Conservation (phyloP, 2,113 vertebrate species). For the Odontesthes bonariensis region DNA sequence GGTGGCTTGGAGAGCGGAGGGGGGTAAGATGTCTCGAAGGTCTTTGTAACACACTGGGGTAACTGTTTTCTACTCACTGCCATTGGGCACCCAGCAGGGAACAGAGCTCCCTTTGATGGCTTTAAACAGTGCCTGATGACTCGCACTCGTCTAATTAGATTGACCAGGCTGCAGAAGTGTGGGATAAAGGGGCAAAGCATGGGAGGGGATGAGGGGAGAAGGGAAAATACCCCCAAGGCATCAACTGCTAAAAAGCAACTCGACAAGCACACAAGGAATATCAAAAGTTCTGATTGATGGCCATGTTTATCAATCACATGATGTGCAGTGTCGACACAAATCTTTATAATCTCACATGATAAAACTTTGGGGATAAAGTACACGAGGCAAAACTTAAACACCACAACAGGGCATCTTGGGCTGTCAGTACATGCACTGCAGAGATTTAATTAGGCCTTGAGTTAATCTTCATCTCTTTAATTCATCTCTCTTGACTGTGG, state of each 20-base stretch:
- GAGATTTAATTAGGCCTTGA: not conserved
- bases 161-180: slow-evolving; percentile 64
- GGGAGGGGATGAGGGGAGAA: slow-evolving; percentile 40
- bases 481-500: not conserved
- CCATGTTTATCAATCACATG: slow-evolving; percentile 10
- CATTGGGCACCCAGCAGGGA: slow-evolving; percentile 74
- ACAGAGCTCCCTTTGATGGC: slow-evolving; percentile 81
- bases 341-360: slow-evolving; percentile 32
- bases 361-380: not conserved
- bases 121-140: slow-evolving; percentile 83
- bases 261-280: slow-evolving; percentile 34
- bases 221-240: slow-evolving; percentile 50
- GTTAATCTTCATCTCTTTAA: not conserved
- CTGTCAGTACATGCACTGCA: not conserved
- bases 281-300: slow-evolving; percentile 14
- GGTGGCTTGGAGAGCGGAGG: slow-evolving; percentile 45
- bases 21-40: slow-evolving; percentile 66
- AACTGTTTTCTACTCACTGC: slow-evolving; percentile 77
- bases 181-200: slow-evolving; percentile 40
- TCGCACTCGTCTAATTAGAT: slow-evolving; percentile 80
- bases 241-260: slow-evolving; percentile 31
- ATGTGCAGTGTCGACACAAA: slow-evolving; percentile 1
- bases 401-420: not conserved
- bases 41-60: slow-evolving; percentile 66
- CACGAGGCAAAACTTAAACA: not conserved